A percentile compares a stretch with the other conserved stretches of the same genome.
Conservation (phyloP, 2,113 vertebrate species). For the Lagopus muta region DNA sequence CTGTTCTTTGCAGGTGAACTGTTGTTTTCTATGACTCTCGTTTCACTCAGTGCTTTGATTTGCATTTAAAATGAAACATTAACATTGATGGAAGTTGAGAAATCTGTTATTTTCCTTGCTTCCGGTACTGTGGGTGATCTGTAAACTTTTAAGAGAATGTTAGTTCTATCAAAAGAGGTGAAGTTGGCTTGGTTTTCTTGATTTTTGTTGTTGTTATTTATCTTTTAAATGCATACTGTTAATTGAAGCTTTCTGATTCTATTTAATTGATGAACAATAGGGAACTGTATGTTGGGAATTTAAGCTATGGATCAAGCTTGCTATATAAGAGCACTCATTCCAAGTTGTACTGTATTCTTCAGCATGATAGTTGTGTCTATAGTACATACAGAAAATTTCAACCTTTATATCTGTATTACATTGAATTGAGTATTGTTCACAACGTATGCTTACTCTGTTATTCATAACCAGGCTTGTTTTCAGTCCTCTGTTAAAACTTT, state of each 20-base stretch:
- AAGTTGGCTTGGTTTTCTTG: too few relatives aligned
- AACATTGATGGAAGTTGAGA: fast-evolving
- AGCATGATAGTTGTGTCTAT: background rate
- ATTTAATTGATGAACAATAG: background rate
- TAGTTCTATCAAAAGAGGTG: background rate
- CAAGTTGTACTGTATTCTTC: background rate
- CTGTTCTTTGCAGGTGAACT: background rate
- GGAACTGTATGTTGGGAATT: background rate
- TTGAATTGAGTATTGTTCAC: background rate
- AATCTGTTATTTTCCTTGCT: background rate
- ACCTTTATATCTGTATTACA: background rate
- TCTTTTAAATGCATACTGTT: background rate
- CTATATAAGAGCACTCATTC: background rate
- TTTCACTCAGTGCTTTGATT: background rate
- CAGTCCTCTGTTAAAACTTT: background rate
- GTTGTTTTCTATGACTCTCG: background rate
- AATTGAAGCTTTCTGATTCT: background rate
- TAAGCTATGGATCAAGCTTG: background rate
- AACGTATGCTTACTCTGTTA: background rate
- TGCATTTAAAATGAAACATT: background rate
- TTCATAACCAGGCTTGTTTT: background rate
- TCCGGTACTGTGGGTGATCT: background rate
- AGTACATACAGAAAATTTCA: background rate
- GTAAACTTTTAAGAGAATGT: background rate
- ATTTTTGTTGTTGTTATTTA: background rate